Evolutionary conservation across 2,113 vertebrate genomes (phyloP), one percentile per base, ranked within the genome.

Genomic region (Tiliqua scincoides): DNA sequence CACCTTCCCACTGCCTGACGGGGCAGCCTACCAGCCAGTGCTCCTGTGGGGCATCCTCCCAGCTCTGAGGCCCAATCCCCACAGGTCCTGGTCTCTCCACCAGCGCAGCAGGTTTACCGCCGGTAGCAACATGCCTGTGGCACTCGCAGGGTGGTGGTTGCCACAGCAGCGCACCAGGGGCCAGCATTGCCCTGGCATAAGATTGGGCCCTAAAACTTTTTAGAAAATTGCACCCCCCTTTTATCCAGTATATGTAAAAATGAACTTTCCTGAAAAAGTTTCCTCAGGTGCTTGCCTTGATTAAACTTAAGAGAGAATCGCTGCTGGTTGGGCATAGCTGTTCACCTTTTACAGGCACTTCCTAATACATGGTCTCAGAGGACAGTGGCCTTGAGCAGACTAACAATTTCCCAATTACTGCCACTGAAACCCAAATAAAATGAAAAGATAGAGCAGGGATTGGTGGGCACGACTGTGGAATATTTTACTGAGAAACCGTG

Each of bases 341-440:
- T 82, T 82, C 0, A 0, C 73, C 30, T 77, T 79, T 3, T 0
- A 0, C 67, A 76, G n/a, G 4, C 90, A 1, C 40, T 2, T 81
- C 91, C 71, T 85, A 84, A 85, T 63, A 1, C 83, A 23, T 79
- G 78, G 30, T 25, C 62, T 79, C 78, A 81, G 79, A 11, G 8
- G 62, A 1, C n/a, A 11, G 83, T 85, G 0, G 15, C 6, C 80
- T 85, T 62, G 1, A 65, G 32, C 27, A 76, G 14, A 83, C n/a
- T 37, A 82, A 70, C 23, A 78, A 61, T 61, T 35, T 37, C 54
- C 20, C 54, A 61, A 35, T 61, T 59, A 78, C 18, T 21, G 15
- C 32, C 6, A 63, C 15, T 43, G 70, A 48, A 40, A 23, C 21
- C 1, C 62, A 0, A 35, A 84, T 57, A 85, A 86, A 32, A 63